A percentile compares a stretch with the other conserved stretches of the same genome.
Conservation (phyloP, 2,113 vertebrate species). For the Platycercus adscitus region DNA sequence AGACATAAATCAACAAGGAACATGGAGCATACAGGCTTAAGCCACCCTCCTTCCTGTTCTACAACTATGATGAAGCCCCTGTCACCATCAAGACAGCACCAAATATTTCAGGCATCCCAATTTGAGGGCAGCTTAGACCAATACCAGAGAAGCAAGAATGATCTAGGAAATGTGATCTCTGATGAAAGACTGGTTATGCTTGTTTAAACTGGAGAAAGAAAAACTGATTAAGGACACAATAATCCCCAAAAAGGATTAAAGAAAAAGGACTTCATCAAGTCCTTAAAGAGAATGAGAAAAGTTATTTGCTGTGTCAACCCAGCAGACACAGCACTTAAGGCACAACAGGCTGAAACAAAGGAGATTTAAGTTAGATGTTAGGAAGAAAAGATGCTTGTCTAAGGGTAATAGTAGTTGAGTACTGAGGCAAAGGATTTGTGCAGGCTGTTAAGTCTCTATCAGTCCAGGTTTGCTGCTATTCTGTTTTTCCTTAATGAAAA, state of each 20-base stretch:
- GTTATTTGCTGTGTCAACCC: neutral
- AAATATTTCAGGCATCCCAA: neutral
- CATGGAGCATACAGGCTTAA: neutral
- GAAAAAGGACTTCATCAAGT: neutral
- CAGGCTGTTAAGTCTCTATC: neutral
- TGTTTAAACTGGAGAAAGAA: slow-evolving; percentile 14
- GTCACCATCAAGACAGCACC: neutral
- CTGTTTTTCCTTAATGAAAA: neutral
- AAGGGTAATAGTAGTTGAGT: neutral
- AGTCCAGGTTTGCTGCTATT: neutral
- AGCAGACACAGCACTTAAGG: neutral
- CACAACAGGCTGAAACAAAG: neutral
- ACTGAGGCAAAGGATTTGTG: neutral
- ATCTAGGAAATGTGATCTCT: neutral
- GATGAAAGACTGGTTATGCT: neutral
- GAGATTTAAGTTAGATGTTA: neutral
- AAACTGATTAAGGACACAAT: neutral
- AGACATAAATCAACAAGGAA: neutral
- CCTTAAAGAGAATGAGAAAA: neutral
- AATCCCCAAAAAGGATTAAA: neutral
- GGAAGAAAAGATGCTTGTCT: neutral
- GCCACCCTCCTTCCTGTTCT: neutral
- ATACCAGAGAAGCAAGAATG: neutral
- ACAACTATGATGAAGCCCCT: neutral
- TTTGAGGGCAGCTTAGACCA: neutral